Evolutionary conservation across 2,113 vertebrate genomes (phyloP).

Genomic region (Zeus faber): DNA sequence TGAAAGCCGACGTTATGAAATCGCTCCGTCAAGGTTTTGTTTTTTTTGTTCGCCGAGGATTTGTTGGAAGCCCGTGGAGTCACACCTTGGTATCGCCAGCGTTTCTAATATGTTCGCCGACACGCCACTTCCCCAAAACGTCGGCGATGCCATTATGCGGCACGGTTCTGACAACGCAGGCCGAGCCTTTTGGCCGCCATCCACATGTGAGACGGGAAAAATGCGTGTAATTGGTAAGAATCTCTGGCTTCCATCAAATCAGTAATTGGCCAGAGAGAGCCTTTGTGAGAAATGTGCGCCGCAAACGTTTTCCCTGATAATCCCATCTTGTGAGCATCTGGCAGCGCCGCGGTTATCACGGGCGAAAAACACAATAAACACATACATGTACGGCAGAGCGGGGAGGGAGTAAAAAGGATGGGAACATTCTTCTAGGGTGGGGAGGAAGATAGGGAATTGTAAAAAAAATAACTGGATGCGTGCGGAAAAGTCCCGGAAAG

Average conservation of each 20-base stretch:
- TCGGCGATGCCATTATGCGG: constrained; percentile 39
- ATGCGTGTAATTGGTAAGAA: constrained; percentile 72
- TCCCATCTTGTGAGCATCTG: constrained; percentile 70
- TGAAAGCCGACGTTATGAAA: no score
- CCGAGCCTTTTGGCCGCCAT: constrained; percentile 56
- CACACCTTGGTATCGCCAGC: no score
- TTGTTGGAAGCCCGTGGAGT: no score
- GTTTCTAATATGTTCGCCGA: constrained; percentile 15
- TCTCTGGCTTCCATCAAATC: constrained; percentile 71
- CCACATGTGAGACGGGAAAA: constrained; percentile 61
- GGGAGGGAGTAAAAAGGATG: constrained; percentile 39
- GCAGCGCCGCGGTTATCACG: constrained; percentile 54
- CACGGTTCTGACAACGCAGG: constrained; percentile 50
- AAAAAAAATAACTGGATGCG: constrained; percentile 1
- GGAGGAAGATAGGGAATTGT: constrained; percentile 22
- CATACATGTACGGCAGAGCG: constrained; percentile 43
- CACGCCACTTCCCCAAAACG: constrained; percentile 40
- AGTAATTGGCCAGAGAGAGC: constrained; percentile 69
- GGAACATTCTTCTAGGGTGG: constrained; percentile 30
- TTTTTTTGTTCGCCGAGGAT: no score
- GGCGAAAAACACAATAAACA: constrained; percentile 57
- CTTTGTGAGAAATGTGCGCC: constrained; percentile 68
- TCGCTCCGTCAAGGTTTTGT: no score
- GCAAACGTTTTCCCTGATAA: constrained; percentile 69
- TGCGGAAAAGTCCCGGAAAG: not conserved